Conservation (phyloP, 2,888 invertebrate species). For the Ophion obscuratus region DNA sequence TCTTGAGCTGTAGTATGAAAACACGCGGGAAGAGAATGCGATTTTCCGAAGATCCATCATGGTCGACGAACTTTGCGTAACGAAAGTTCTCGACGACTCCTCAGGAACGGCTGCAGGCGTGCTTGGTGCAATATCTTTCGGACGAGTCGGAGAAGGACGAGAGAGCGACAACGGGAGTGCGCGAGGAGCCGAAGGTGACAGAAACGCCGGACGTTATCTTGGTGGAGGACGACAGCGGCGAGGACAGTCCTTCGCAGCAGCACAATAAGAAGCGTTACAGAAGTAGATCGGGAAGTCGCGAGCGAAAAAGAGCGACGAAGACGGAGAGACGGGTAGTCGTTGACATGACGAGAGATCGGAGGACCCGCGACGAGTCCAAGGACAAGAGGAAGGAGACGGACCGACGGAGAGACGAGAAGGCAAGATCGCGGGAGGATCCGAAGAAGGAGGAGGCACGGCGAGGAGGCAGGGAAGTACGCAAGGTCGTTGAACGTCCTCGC, state of each 20-base stretch:
- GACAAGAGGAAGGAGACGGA: conserved; percentile 78
- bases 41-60: too few species aligned
- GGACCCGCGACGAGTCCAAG: conserved; percentile 73
- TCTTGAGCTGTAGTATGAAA: too few species aligned
- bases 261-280: conserved; percentile 82
- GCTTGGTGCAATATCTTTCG: conserved; percentile 90
- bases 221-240: conserved; percentile 88
- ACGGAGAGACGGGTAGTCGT: conserved; percentile 81
- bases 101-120: conserved; percentile 89
- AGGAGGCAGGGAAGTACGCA: conserved; percentile 83
- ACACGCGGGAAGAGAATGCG: too few species aligned
- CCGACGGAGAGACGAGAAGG: conserved; percentile 78
- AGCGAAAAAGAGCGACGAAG: conserved; percentile 78
- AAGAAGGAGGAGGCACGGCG: conserved; percentile 79
- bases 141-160: conserved; percentile 88
- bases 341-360: conserved; percentile 80
- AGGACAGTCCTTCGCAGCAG: conserved; percentile 79
- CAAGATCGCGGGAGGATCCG: conserved; percentile 73
- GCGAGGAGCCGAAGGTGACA: conserved; percentile 83
- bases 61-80: too few species aligned
- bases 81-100: not conserved
- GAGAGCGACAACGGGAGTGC: conserved; percentile 70
- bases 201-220: conserved; percentile 87
- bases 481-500: conserved; percentile 71
- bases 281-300: conserved; percentile 80